Conservation (phyloP, 2,113 vertebrate species). For the Oreochromis aureus region DNA sequence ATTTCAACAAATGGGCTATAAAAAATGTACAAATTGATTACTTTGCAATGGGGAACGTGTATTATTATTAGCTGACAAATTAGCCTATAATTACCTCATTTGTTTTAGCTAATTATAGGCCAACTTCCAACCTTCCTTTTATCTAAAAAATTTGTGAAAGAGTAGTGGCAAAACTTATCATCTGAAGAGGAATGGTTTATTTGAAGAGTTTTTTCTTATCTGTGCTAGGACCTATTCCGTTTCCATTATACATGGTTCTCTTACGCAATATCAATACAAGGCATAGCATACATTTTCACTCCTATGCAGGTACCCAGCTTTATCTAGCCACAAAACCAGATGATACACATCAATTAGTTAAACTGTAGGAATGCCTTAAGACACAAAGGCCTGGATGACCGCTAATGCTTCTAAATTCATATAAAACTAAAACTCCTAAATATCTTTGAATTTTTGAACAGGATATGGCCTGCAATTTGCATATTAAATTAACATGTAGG, state of each 20-base stretch:
- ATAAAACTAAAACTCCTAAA: not conserved
- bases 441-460: not conserved
- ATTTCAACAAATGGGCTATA: not conserved
- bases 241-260: not conserved
- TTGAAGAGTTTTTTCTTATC: not conserved
- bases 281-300: not conserved
- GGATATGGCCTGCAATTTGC: not conserved
- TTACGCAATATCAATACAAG: rapidly evolving
- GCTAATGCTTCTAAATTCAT: not conserved
- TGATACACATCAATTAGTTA: not conserved
- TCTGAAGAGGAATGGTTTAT: not conserved
- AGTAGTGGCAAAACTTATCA: not conserved
- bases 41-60: not conserved
- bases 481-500: not conserved
- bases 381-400: not conserved
- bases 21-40: not conserved
- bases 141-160: not conserved
- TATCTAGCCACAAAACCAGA: not conserved
- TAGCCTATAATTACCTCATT: not conserved
- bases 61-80: not conserved
- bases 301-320: not conserved
- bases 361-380: not conserved
- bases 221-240: not conserved
- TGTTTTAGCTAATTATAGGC: not conserved
- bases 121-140: not conserved